Evolutionary conservation across 37 sponge, comb jelly and placozoan species (phyloP).

Genomic region (Haliclona indistincta): DNA sequence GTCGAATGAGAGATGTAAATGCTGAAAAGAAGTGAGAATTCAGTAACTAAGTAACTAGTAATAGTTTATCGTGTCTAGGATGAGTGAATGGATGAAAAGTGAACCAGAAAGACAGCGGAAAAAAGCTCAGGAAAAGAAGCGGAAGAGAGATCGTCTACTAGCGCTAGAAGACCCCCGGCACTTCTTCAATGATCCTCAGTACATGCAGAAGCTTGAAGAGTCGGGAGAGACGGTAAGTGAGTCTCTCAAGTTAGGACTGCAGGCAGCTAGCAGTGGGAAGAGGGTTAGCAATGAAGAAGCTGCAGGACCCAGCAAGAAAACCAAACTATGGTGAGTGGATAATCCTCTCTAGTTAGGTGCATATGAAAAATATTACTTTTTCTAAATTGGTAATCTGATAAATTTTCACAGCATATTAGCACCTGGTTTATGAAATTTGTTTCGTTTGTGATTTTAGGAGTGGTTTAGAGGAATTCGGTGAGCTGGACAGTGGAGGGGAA

Average conservation of each 20-base stretch:
- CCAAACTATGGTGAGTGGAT: slow-evolving; percentile 43
- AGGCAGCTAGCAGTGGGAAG: slow-evolving; percentile 10
- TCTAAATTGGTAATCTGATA: too few species aligned
- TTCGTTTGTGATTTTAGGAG: too few species aligned
- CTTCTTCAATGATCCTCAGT: slow-evolving; percentile 55
- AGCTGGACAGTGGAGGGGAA: not conserved
- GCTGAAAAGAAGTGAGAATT: slow-evolving; percentile 84
- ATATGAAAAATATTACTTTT: too few species aligned
- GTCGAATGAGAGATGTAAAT: slow-evolving; percentile 91
- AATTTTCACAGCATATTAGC: too few species aligned
- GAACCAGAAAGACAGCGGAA: slow-evolving; percentile 68
- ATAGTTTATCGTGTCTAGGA: slow-evolving; percentile 27
- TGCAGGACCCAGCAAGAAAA: slow-evolving; percentile 18
- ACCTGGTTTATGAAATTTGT: too few species aligned
- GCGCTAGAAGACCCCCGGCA: slow-evolving; percentile 62
- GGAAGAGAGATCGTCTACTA: slow-evolving; percentile 30
- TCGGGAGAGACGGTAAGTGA: slow-evolving; percentile 61
- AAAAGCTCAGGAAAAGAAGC: slow-evolving; percentile 49
- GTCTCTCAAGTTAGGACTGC: slow-evolving; percentile 69
- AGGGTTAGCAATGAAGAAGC: not conserved
- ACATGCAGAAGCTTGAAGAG: slow-evolving; percentile 67
- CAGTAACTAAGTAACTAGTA: not conserved
- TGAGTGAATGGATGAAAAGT: slow-evolving; percentile 76
- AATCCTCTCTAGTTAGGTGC: too few species aligned
- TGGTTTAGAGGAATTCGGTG: too few species aligned